These are phyloP conservation scores for Dolichopus griseipennis DNA, from an alignment of 2,888 invertebrate species.

Conservation along the genomic window DNA sequence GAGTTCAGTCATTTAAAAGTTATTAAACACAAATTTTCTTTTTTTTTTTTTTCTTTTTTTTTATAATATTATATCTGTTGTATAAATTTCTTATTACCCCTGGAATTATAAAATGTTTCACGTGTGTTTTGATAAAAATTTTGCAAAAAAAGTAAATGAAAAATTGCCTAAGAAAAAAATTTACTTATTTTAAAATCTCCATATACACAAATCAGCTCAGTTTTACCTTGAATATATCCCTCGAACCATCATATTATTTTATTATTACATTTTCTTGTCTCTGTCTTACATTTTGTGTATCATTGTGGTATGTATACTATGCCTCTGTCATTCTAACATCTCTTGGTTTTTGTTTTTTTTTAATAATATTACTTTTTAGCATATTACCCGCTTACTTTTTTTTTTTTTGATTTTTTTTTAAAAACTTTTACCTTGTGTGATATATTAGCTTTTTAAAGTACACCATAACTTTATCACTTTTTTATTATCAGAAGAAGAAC, in stretches of 20 bases:
- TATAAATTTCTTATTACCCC: not conserved
- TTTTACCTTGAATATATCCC: not conserved
- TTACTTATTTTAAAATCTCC: too few species aligned
- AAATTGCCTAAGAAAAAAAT: not conserved
- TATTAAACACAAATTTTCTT: too few species aligned
- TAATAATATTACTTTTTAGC: too few species aligned
- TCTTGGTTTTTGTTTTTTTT: too few species aligned
- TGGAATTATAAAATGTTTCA: not conserved
- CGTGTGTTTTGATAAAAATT: not conserved
- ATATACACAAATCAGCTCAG: too few species aligned
- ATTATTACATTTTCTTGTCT: not conserved
- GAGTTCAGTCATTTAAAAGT: not conserved
- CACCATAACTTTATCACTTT: constrained; percentile 3
- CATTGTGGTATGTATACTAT: too few species aligned
- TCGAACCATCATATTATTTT: not conserved
- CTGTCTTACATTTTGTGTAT: too few species aligned
- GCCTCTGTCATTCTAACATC: not conserved
- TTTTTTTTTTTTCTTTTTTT: too few species aligned
- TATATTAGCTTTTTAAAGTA: constrained; percentile 1
- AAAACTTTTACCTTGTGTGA: not conserved
- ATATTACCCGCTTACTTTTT: too few species aligned
- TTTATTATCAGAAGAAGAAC: not conserved
- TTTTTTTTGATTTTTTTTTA: too few species aligned
- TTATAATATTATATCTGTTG: not conserved
- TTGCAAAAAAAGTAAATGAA: not conserved